These are phyloP conservation scores for Heterodera schachtii DNA, from an alignment of 1,140 invertebrate genomes.

Conservation along the genomic window DNA sequence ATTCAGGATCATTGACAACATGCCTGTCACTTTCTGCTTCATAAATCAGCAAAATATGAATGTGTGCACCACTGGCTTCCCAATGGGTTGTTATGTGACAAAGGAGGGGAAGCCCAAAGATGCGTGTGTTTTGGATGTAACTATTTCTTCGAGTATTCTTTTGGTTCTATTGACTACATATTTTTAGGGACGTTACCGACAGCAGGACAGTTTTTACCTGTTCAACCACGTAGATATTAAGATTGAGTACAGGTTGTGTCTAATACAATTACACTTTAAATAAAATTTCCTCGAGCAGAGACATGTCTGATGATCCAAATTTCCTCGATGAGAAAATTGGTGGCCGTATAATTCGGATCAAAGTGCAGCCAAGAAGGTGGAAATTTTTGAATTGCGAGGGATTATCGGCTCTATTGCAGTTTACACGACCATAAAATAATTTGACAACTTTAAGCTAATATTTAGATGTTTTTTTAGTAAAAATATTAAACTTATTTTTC, in stretches of 20 bases:
- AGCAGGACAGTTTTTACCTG: slow-evolving; percentile 80
- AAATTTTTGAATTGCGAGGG: neutral
- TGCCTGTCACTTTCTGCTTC: slow-evolving; percentile 92
- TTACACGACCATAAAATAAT: too few relatives aligned
- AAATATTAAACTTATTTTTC: too few relatives aligned
- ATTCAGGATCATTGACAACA: slow-evolving; percentile 79
- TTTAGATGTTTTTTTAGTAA: too few relatives aligned
- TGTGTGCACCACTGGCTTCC: slow-evolving; percentile 91
- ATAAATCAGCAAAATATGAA: slow-evolving; percentile 72
- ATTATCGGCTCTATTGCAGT: too few relatives aligned
- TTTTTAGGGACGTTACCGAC: slow-evolving; percentile 65
- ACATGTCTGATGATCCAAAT: slow-evolving; percentile 78
- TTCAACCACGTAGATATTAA: slow-evolving; percentile 94
- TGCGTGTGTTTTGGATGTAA: slow-evolving; percentile 73
- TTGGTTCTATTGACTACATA: neutral
- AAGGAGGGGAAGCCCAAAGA: slow-evolving; percentile 70
- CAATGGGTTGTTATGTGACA: slow-evolving; percentile 87
- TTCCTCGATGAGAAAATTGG: slow-evolving; percentile 74
- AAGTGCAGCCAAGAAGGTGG: slow-evolving; percentile 80
- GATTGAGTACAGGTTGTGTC: slow-evolving; percentile 81
- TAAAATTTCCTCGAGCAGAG: slow-evolving; percentile 56
- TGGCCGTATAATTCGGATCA: slow-evolving; percentile 85
- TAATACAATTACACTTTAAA: slow-evolving; percentile 67
- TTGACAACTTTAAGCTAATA: too few relatives aligned
- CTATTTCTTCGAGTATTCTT: neutral